Evolutionary conservation across 92 coral and sea anemone genomes (phyloP).

Genomic region (Epizoanthus rinbou): DNA sequence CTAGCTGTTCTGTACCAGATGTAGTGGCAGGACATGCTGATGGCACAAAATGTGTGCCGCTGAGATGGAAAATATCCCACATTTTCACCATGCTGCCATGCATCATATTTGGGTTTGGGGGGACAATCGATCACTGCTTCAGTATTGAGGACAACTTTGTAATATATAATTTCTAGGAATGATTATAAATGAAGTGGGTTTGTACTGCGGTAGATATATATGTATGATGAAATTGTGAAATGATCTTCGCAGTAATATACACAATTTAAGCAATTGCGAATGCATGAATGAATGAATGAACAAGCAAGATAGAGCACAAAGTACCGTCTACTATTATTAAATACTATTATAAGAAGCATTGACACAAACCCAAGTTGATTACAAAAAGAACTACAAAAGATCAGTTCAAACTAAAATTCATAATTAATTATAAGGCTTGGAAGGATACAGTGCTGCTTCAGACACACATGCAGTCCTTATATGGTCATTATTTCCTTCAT

Average conservation of each 20-base stretch:
- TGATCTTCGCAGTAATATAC: too few species aligned
- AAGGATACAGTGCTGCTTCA: background rate
- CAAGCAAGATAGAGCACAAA: too few species aligned
- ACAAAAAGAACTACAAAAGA: background rate
- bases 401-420: background rate
- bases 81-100: conserved; percentile 7
- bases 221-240: too few species aligned
- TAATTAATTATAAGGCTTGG: background rate
- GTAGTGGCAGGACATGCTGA: background rate
- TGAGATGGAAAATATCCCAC: background rate
- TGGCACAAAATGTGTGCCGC: background rate
- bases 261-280: too few species aligned
- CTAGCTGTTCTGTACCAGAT: background rate
- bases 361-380: too few species aligned
- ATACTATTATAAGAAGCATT: too few species aligned
- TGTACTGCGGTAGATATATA: too few species aligned
- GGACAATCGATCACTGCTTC: conserved; percentile 7
- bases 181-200: too few species aligned
- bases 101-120: background rate
- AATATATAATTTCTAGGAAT: too few species aligned
- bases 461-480: background rate
- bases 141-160: background rate
- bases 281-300: too few species aligned
- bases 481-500: background rate
- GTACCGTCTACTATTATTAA: too few species aligned